These are phyloP conservation scores for Dicranocentrus wangi DNA, from an alignment of 2,888 invertebrate species.

Conservation along the genomic window DNA sequence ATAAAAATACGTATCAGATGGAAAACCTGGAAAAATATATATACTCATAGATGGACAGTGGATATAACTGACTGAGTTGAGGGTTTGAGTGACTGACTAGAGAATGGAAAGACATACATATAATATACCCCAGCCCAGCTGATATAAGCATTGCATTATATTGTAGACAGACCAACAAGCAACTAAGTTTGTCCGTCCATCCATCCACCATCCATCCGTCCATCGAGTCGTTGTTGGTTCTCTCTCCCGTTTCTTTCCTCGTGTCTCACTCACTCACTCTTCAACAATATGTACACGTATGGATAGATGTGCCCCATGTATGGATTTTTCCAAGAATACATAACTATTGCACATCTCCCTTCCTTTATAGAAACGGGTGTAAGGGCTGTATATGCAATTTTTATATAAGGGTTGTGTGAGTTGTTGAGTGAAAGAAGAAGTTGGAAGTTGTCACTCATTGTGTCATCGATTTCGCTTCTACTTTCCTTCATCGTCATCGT, in stretches of 20 bases:
- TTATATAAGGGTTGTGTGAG: conserved; percentile 13
- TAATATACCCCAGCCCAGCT: too few relatives aligned
- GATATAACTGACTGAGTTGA: conserved; percentile 6
- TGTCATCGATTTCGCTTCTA: conserved; percentile 68
- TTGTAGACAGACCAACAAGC: conserved; percentile 24
- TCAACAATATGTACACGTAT: conserved; percentile 27
- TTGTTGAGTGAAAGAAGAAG: conserved; percentile 66
- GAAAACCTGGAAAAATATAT: conserved; percentile 35
- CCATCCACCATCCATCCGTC: conserved; percentile 60
- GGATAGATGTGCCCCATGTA: background rate
- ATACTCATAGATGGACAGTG: conserved; percentile 28
- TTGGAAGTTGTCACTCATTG: conserved; percentile 71
- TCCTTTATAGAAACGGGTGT: background rate
- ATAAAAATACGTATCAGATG: conserved; percentile 60
- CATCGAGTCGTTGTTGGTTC: conserved; percentile 56
- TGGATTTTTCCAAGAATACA: background rate
- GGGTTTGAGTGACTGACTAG: conserved; percentile 50
- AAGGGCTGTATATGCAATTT: conserved; percentile 11
- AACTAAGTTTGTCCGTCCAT: conserved; percentile 54
- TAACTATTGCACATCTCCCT: background rate
- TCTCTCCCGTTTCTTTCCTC: conserved; percentile 40
- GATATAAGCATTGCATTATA: too few relatives aligned
- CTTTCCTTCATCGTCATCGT: conserved; percentile 52
- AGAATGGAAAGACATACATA: conserved; percentile 38
- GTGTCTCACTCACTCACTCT: conserved; percentile 43